Base-by-base conservation (phyloP, 2,113 vertebrate genomes). In the Sylvia atricapilla region DNA sequence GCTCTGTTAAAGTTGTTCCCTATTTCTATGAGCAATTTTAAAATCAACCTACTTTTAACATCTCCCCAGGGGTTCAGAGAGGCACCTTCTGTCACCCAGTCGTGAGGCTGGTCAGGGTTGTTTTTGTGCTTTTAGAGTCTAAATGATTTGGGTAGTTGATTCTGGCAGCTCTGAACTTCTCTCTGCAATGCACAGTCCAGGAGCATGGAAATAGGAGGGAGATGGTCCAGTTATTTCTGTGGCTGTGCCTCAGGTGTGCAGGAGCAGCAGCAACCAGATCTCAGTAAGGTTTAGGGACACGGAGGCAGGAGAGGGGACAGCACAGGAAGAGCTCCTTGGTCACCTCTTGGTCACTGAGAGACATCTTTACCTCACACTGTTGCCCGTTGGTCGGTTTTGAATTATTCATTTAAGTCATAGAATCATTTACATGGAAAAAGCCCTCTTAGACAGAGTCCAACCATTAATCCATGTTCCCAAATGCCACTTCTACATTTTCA, bases 351-450 rank as follows among this genome's bases (percentile, higher is more conserved):
- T 75, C 67, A 13, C 75, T 70, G 13, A 18, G 43, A 15, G 43
- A 13, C 0, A 1, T 22, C 28, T 59, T 52, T 20, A 47, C 50
- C 49, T 33, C 43, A 10, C 43, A 3, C 6, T 43, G 11, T 5
- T 66, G 21, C 31, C 72, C 80, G 12, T 9, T 56, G 19, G 10
- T 56, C 50, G 28, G 10, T 52, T 74, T 76, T 62, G 17, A 64
- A 3, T 49, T 8, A 17, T 4, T 60, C 58, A 41, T 1, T 19
- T 14, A 31, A 67, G 10, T 25, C 13, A 20, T 3, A 6, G 12
- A 64, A 37, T 20, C 1, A 2, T 46, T 55, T 12, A 52, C 6
- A 17, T 53, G 35, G 76, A 17, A 72, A 70, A 47, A n/a, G 7
- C 25, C 23, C 25, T 52, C 46, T 11, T 23, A 47, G 6, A n/a